Conservation (phyloP, 2,113 vertebrate genomes). For the Pteruthius melanotis region DNA sequence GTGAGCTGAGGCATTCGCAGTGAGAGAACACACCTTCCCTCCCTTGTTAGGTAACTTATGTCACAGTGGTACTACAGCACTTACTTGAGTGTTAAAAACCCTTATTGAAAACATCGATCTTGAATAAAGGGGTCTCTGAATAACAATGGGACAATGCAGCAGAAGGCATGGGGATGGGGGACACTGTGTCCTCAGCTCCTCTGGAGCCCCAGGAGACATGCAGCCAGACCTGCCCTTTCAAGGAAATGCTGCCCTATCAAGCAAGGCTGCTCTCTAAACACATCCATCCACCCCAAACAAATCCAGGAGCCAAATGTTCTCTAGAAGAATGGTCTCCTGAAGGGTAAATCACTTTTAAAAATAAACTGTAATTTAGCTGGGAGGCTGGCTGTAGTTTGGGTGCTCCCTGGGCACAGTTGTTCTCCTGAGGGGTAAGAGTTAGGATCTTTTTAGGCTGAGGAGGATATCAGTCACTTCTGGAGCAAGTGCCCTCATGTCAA, state of each 20-base stretch:
- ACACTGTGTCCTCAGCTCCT: not conserved
- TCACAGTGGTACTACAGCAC: not conserved
- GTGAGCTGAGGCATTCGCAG: not conserved
- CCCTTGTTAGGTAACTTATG: not conserved
- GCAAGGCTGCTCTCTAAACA: not conserved
- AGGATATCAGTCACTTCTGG: not conserved
- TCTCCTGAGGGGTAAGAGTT: not conserved
- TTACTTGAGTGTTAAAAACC: not conserved
- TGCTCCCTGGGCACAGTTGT: not conserved
- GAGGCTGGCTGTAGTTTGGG: not conserved
- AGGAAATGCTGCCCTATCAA: not conserved
- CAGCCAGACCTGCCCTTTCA: not conserved
- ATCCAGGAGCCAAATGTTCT: not conserved
- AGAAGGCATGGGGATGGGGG: not conserved
- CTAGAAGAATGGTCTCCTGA: not conserved
- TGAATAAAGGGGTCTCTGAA: not conserved
- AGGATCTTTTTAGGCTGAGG: not conserved
- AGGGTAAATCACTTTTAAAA: not conserved
- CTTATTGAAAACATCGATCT: not conserved
- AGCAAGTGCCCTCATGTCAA: not conserved
- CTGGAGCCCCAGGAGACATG: not conserved
- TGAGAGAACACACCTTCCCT: not conserved
- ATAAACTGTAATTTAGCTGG: not conserved
- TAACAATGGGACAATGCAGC: not conserved
- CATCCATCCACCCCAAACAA: not conserved